These are phyloP conservation scores for Lipotes vexillifer DNA, from an alignment of 2,113 vertebrate genomes.

Conservation along the genomic window DNA sequence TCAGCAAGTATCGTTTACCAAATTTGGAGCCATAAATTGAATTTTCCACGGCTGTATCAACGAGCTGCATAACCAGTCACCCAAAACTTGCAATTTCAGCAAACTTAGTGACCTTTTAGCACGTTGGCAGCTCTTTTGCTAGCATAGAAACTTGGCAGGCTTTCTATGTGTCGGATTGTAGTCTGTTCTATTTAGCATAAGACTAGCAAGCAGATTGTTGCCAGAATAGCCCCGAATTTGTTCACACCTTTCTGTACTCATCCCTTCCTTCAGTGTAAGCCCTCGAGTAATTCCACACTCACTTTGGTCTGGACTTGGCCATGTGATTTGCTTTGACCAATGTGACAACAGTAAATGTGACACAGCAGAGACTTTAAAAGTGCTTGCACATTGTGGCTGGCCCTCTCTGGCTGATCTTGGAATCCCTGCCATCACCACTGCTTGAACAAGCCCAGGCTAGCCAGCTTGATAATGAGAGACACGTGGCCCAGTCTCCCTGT, in stretches of 20 bases:
- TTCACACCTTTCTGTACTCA: conserved; percentile 3
- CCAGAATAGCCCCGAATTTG: background rate
- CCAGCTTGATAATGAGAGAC: background rate
- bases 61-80: background rate
- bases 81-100: background rate
- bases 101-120: background rate
- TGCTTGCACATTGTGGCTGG: background rate
- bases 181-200: background rate
- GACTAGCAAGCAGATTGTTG: background rate
- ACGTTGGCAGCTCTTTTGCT: background rate
- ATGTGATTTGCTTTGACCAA: background rate
- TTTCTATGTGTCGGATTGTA: background rate
- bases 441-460: background rate
- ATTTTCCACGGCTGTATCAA: background rate
- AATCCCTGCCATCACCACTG: background rate
- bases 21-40: background rate
- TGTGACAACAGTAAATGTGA: background rate
- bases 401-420: background rate
- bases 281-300: background rate
- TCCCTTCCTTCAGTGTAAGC: background rate
- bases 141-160: background rate
- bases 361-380: background rate
- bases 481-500: background rate
- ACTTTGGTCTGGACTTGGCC: background rate
- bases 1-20: background rate